Base-by-base conservation (phyloP, 2,888 invertebrate species). In the Ennomos fuscantarius region DNA sequence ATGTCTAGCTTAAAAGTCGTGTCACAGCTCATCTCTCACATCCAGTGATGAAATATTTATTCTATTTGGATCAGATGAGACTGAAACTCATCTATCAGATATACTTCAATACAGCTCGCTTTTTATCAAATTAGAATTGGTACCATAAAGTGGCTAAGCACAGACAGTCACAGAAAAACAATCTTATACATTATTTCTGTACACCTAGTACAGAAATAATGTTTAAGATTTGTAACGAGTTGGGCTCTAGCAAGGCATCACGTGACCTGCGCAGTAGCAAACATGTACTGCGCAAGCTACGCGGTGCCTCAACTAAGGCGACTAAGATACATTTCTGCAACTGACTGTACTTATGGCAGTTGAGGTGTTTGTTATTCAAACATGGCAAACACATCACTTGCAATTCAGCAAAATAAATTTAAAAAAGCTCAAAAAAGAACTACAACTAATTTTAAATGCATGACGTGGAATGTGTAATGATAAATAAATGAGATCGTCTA, bases 61-160 rank as follows among this genome's bases (percentile, higher is more conserved):
- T 24, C 24, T 24, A 24, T 24, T 6, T 24, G 24, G 24, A 24
- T 24, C 24, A 24, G 5, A 0, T 6, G 5, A 24, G 6, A 24
- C 2, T 24, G 24, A 24, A 24, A 3, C 24, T 24, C 24, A 6
- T 6, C 24, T 24, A 24, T 24, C 1, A 24, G 5, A 24, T 24
- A 9, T 8, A 44, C 45, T 50, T 47, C 58, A 55, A 57, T 15
- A 39, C 58, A 64, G 50, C 60, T 55, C 46, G 13, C 13, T 31
- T 47, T 49, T 12, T 41, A 51, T 48, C 36, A 56, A 52, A 60
- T 52, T 57, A 65, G 59, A 62, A 60, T 59, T 57, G 43, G 55
- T 46, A 60, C 71, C 70, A 69, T 66, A 64, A 60, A 73, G 69
- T 69, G 69, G 69, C 41, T 35, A 57, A 60, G 55, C 48, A 65